Base-by-base conservation (phyloP, 2,888 invertebrate species). In the Zelleria hepariella region DNA sequence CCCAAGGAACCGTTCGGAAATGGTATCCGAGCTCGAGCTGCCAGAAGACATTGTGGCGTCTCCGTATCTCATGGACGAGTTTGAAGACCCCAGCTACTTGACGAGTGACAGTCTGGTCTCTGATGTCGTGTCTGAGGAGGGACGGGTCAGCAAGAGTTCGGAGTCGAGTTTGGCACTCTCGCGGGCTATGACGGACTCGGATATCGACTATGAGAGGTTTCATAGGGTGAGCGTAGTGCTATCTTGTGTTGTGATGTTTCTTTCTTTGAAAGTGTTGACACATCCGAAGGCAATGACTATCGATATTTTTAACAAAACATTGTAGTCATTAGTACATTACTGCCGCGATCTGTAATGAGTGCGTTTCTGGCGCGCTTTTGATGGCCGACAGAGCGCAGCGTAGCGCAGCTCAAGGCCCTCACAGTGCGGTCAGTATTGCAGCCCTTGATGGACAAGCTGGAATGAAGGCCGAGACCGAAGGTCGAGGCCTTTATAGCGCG, bases 181-280 rank as follows among this genome's bases (percentile, higher is more conserved):
- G 0, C 72, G 86, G 21, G 87, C 86, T 3, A 75, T 88, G 80
- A 86, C 86, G 0, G 86, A 85, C 48, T 85, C 86, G 0, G 87
- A 87, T 48, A 85, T 86, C 1, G 87, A 87, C 57, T 87, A 86
- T 62, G 75, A 67, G 1, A 66, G 72, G 59, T 79, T 75, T 62
- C 77, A 73, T 62, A 65, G 79, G 72, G 87, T 86, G 60, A 75
- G 79, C 67, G 0, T 5, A 10, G 5, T 1, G 1, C 10, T 8
- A 21, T 51, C 1, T 51, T 10, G n/a, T 42, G 4, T 5, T 18
- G 57, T 57, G 4, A 24, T 18, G 51, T 20, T n/a, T n/a, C n/a
- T n/a, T n/a, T 26, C 51, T 26, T n/a, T n/a, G n/a, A n/a, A n/a
- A n/a, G n/a, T n/a, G n/a, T n/a, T n/a, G n/a, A n/a, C n/a, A n/a